Evolutionary conservation across 2,797 vertebrate genomes (phyloP), one percentile per base, ranked within the genome.

Genomic region (Zenarchopterus dispar): DNA sequence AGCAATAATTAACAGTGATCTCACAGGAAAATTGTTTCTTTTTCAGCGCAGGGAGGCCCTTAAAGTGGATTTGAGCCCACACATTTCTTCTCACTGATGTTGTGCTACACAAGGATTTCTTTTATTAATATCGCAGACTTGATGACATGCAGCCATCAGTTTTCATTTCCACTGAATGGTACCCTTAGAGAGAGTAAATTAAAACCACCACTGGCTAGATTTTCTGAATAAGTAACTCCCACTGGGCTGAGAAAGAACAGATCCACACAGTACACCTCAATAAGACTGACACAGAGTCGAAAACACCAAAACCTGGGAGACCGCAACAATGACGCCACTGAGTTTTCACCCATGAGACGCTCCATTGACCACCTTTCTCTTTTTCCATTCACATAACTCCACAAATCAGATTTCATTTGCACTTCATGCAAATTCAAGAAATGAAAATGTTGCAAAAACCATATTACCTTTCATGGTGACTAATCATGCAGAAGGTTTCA

Each of bases 121-220:
- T 68, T 57, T 61, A 56, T 70, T 36, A 48, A 23, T 31, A 3
- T 42, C 17, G 31, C 67, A 58, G 26, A 16, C 10, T 8, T 66
- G 23, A 1, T 1, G 56, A 68, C 33, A 24, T 33, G 41, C 57
- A 60, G 46, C 79, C 73, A 70, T 72, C 80, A 58, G 48, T 74
- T 69, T 65, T 47, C 19, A 24, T 17, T 11, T 62, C 11, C 10
- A 22, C 31, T 78, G 64, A 84, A 80, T 70, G 63, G 16, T 21
- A 52, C 67, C 63, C 67, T 59, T 81, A 77, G 31, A 45, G 39
- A 11, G 7, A 53, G 56, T 62, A 67, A 76, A 75, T 54, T 48
- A 73, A 80, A 73, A 74, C 66, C 59, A 19, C n/a, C 44, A 42
- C 65, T 45, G 28, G 22, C 52, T 19, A 22, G n/a, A 58, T 53